phyloP scores from a whole-genome alignment of 2,797 vertebrate genomes.

The Crenichthys baileyi region DNA sequence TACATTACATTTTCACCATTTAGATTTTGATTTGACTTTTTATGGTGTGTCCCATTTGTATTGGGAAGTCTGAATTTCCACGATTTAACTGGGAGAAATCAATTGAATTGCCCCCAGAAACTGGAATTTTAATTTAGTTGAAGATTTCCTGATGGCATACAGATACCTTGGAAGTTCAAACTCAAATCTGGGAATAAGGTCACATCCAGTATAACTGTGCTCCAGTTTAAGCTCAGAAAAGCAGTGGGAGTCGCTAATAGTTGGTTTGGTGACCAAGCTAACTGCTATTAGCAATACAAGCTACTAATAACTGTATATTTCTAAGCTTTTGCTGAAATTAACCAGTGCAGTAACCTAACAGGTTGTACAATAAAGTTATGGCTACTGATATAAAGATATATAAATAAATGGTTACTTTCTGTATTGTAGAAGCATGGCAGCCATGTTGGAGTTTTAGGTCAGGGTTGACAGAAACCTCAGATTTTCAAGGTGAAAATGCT shows the following conservation, averaged over 20 bases:
- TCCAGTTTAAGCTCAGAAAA: background rate
- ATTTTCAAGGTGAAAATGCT: background rate
- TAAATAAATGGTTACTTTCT: background rate
- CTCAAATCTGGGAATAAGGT: background rate
- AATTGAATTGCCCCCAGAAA: background rate
- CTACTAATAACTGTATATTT: background rate
- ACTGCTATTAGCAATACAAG: conserved; percentile 1
- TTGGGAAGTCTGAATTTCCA: background rate
- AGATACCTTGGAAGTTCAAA: background rate
- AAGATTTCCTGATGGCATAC: background rate
- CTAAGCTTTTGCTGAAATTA: background rate
- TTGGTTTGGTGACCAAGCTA: background rate
- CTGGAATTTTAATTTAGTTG: background rate
- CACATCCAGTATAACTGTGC: background rate
- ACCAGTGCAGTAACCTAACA: too few species aligned
- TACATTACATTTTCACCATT: background rate
- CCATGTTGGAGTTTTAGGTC: background rate
- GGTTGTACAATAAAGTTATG: too few species aligned
- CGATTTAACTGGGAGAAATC: background rate
- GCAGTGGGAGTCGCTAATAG: background rate
- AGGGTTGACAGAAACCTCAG: background rate
- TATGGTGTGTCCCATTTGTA: background rate
- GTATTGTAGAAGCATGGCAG: background rate
- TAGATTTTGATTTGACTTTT: background rate
- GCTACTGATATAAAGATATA: too few species aligned